Evolutionary conservation across 2,113 vertebrate genomes (phyloP).

Genomic region (Halichoerus grypus): DNA sequence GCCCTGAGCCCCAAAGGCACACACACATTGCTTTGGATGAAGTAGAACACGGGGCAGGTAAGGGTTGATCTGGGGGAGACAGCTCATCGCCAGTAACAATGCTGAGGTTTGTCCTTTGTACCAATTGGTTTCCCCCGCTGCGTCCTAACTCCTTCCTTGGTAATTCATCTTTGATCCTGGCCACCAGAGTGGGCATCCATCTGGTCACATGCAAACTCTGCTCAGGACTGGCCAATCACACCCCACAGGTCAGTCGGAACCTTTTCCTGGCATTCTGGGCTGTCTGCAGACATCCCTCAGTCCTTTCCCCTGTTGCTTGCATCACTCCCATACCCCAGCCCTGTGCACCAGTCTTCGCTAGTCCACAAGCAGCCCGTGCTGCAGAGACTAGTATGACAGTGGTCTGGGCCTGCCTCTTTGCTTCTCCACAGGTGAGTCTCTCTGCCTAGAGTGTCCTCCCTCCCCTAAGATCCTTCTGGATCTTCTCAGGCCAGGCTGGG

Average conservation of each 20-base stretch:
- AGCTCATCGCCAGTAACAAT: neutral
- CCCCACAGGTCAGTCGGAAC: neutral
- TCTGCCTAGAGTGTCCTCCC: neutral
- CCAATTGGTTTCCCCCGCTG: neutral
- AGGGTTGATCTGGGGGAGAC: neutral
- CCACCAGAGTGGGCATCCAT: rapidly evolving
- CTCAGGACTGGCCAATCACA: neutral
- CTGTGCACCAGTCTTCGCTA: neutral
- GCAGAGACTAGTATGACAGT: neutral
- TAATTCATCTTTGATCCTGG: neutral
- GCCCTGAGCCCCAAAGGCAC: neutral
- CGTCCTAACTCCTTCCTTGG: neutral
- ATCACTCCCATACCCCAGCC: neutral
- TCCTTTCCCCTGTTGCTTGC: neutral
- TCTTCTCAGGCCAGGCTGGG: neutral
- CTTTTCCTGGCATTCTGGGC: neutral
- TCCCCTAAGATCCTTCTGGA: neutral
- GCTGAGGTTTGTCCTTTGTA: neutral
- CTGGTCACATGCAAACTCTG: neutral
- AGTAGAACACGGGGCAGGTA: rapidly evolving
- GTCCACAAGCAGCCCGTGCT: rapidly evolving
- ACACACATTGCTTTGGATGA: neutral
- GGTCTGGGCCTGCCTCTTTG: neutral
- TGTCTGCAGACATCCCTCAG: neutral
- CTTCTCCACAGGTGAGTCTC: neutral